Base-by-base conservation (phyloP, 2,113 vertebrate species). In the Elephantulus edwardii region DNA sequence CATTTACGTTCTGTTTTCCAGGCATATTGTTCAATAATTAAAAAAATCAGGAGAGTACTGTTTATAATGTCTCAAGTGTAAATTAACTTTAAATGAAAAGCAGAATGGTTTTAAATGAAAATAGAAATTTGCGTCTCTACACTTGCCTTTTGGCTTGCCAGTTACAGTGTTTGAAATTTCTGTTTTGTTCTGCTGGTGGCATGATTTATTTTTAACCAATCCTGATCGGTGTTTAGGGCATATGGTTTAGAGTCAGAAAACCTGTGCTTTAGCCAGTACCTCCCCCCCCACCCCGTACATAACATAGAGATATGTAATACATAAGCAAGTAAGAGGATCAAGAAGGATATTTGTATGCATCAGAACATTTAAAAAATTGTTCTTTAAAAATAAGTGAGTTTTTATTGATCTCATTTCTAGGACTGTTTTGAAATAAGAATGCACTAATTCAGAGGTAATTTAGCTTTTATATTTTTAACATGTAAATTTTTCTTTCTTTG, bases 1-100 rank as follows among this genome's bases (percentile, higher is more conserved):
- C 46, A 75, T 92, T 93, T 80, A 58, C 83, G 14, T 60, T 90
- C 94, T 92, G 38, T 33, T 46, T 78, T 82, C 24, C 12, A 26
- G 26, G 8, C 33, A 4, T 88, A 79, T 64, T 66, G 28, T 44
- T 81, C 90, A 66, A 40, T 84, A 87, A 40, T 0, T 60, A 66
- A 85, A 48, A 54, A 74, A 24, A 64, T 85, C 5, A 48, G 6
- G 30, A 90, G 58, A 78, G 12, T 79, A 81, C 62, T 50, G 88
- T 60, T 86, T 86, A 72, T 62, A 86, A 64, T 44, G 20, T 40
- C 46, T 52, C 26, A 11, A 60, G 17, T 19, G 11, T 64, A 92
- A 75, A 52, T 83, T 60, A 88, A 79, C 42, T 78, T 77, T 81
- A 78, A 85, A 40, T 87, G 28, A 84, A 82, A 68, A 79, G 16